Evolutionary conservation across 2,888 invertebrate species (phyloP).

Genomic region (Cataglyphis altisquamis): DNA sequence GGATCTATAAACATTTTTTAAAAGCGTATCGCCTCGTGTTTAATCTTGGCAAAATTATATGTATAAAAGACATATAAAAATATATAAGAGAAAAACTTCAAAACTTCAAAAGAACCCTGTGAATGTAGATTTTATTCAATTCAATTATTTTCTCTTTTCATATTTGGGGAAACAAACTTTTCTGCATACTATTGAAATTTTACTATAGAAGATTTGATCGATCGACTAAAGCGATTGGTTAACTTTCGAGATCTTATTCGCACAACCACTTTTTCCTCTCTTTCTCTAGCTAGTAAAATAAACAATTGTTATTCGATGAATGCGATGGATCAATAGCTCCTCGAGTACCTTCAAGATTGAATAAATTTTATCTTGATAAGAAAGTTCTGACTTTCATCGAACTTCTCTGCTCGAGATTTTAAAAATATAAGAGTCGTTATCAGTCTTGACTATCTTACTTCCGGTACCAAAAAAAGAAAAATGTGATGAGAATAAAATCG

Average conservation of each 20-base stretch:
- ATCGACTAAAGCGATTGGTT: conserved; percentile 43
- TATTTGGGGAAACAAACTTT: conserved; percentile 24
- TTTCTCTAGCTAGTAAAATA: conserved; percentile 40
- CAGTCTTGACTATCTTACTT: conserved; percentile 46
- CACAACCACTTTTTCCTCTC: not conserved
- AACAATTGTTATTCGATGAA: conserved; percentile 53
- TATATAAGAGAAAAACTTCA: not conserved
- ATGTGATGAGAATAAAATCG: conserved; percentile 7
- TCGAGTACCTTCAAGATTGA: conserved; percentile 49
- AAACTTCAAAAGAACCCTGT: not conserved
- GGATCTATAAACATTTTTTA: not conserved
- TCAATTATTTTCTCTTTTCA: conserved; percentile 30
- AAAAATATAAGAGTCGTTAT: conserved; percentile 49
- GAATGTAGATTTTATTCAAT: conserved; percentile 18
- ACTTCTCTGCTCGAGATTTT: conserved; percentile 45
- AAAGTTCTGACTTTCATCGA: conserved; percentile 54
- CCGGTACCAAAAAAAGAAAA: not conserved
- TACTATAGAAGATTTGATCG: conserved; percentile 39
- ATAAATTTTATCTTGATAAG: conserved; percentile 57
- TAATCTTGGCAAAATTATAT: not conserved
- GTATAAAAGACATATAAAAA: not conserved
- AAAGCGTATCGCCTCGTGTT: not conserved
- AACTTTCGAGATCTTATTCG: conserved; percentile 53
- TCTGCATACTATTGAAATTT: conserved; percentile 35
- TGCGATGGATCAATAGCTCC: conserved; percentile 50